Percentiles rank a stretch among this genome's conserved stretches.
These are phyloP conservation scores for Drosophila fulvimacula DNA, from an alignment of 2,888 invertebrate species.

Conservation along the genomic window DNA sequence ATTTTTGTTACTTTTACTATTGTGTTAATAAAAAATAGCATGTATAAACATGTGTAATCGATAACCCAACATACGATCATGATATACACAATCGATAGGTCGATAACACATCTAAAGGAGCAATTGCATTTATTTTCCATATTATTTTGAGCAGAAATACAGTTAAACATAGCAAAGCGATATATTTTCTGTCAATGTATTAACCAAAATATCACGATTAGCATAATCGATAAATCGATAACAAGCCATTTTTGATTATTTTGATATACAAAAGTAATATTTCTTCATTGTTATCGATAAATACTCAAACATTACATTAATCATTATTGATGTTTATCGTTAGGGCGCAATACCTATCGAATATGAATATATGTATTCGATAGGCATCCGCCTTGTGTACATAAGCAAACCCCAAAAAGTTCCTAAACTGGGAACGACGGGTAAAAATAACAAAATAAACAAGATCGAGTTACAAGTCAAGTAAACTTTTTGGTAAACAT, in stretches of 20 bases:
- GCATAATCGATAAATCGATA: slow-evolving; percentile 13
- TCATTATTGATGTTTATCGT: slow-evolving; percentile 28
- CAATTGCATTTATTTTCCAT: slow-evolving; percentile 41
- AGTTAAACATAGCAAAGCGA: neutral
- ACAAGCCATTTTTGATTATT: slow-evolving; percentile 1
- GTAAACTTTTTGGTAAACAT: slow-evolving; percentile 42
- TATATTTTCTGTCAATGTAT: slow-evolving; percentile 3
- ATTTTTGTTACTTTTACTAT: slow-evolving; percentile 26
- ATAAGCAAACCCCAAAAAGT: slow-evolving; percentile 67
- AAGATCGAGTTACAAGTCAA: slow-evolving; percentile 64
- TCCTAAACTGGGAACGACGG: slow-evolving; percentile 71
- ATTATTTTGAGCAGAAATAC: neutral
- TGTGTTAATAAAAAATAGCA: neutral
- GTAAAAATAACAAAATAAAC: slow-evolving; percentile 45
- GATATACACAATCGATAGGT: neutral
- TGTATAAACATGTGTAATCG: neutral
- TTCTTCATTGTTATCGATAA: slow-evolving; percentile 23
- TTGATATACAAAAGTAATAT: slow-evolving; percentile 1
- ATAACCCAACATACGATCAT: neutral
- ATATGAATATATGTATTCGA: slow-evolving; percentile 3
- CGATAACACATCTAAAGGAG: slow-evolving; percentile 46
- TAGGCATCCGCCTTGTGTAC: slow-evolving; percentile 59
- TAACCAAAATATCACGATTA: neutral
- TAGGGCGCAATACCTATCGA: slow-evolving; percentile 34
- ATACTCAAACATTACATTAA: slow-evolving; percentile 35